Evolutionary conservation across 2,888 invertebrate genomes (phyloP), one percentile per base, ranked within the genome.

Genomic region (Drosophila lacicola): DNA sequence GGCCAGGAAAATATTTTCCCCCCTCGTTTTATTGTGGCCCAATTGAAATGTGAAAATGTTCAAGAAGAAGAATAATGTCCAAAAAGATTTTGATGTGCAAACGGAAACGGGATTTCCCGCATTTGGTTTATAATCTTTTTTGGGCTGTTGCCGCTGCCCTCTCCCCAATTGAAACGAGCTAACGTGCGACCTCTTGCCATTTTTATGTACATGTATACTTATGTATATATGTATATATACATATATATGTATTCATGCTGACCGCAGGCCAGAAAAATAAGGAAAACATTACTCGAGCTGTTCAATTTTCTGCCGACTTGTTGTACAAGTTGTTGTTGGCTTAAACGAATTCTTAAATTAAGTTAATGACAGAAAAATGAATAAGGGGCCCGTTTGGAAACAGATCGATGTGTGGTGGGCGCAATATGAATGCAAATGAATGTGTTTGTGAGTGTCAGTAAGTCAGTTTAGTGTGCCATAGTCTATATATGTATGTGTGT

Each of bases 401-500:
- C 42, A 54, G 25, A 44, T 61, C 54, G 10, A 36, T 10, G 21
- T 29, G 54, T 33, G 14, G 17, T 8, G 54, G 33, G 14, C 62
- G 49, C 66, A 53, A 78, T 70, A 66, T 60, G 79, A 74, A 82
- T 79, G 80, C 76, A 79, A 79, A 84, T 83, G 75, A 78, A 57
- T 68, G 72, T 64, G 51, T 44, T 49, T 70, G 55, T 44, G 51
- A 29, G 58, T 49, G 45, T 56, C 10, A 65, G 66, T 44, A 19
- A 65, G 37, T 21, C 44, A 47, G 29, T 42, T 47, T 25, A 21
- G 14, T 65, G 3, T 29, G 29, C 29, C 29, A 29, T 29, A 29
- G 29, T n/a, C 36, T 11, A 50, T 21, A 36, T 19, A 34, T 33
- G 2, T 29, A 8, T 29, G 29, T 8, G 29, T 14, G 13, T 29